Evolutionary conservation across 2,113 vertebrate genomes (phyloP).

Genomic region (Notothenia coriiceps): DNA sequence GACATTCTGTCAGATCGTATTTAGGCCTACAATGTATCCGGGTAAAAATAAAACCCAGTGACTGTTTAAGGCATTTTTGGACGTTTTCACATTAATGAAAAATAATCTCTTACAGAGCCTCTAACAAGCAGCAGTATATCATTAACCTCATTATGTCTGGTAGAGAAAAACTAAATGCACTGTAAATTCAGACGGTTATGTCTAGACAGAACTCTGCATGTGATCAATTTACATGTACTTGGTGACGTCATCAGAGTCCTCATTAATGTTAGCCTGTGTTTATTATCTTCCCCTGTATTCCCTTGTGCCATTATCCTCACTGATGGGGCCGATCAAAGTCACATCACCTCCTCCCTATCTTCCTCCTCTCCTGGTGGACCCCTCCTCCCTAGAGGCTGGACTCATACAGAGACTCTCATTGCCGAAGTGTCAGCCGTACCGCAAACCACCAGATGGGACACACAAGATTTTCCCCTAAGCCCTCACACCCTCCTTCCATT

Average conservation of each 20-base stretch:
- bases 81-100: conserved; percentile 10
- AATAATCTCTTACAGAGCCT: not conserved
- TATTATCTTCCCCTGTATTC: conserved; percentile 4
- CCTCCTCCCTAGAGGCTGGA: conserved; percentile 30
- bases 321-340: conserved; percentile 32
- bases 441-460: conserved; percentile 53
- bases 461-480: conserved; percentile 61
- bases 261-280: not conserved
- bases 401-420: conserved; percentile 37
- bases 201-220: conserved; percentile 30
- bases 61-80: conserved; percentile 2
- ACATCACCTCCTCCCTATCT: conserved; percentile 9
- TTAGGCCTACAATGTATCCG: not conserved
- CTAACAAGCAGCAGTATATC: conserved; percentile 31
- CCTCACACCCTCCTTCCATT: conserved; percentile 40
- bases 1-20: not conserved
- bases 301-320: conserved; percentile 9
- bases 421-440: conserved; percentile 34
- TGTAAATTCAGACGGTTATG: conserved; percentile 41
- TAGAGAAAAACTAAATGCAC: conserved; percentile 36
- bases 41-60: not conserved
- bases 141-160: conserved; percentile 57
- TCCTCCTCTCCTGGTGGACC: conserved; percentile 22
- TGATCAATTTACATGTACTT: conserved; percentile 43
- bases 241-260: not conserved